A percentile compares a stretch with the other conserved stretches of the same genome.
Evolutionary conservation across 1,140 invertebrate genomes (phyloP).

Genomic region (Propsilocerus akamusi): DNA sequence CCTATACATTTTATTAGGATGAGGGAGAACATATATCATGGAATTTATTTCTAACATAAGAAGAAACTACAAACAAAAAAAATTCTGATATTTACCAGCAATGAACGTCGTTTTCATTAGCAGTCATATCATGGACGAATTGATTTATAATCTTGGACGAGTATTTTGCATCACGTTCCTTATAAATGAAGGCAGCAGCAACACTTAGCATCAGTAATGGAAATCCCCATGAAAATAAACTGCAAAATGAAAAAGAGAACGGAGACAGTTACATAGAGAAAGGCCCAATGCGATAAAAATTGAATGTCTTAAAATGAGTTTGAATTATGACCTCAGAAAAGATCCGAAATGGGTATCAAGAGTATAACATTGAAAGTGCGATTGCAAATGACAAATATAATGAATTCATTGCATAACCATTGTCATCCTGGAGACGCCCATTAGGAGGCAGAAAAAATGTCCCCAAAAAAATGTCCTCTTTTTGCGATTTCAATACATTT

Average conservation of each 20-base stretch:
- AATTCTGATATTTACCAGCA: constrained; percentile 24
- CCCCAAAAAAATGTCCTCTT: no score
- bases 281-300: no score
- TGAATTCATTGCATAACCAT: no score
- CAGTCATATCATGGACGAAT: neutral
- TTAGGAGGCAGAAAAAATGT: no score
- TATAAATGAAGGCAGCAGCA: constrained; percentile 11
- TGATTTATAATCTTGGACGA: neutral
- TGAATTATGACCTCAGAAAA: no score
- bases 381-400: no score
- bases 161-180: constrained; percentile 5
- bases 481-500: no score
- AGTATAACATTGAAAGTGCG: no score
- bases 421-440: no score
- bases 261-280: neutral
- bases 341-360: no score
- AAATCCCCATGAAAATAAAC: constrained; percentile 28
- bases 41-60: neutral
- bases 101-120: constrained; percentile 10
- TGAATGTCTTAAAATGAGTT: no score
- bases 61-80: neutral
- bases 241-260: constrained; percentile 15
- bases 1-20: constrained; percentile 14
- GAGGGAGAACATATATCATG: neutral
- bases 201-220: constrained; percentile 22